Percentiles rank a stretch among this genome's conserved stretches.
These are phyloP conservation scores for Phrynocephalus guinanensis DNA, from an alignment of 2,797 vertebrate species.

Conservation along the genomic window DNA sequence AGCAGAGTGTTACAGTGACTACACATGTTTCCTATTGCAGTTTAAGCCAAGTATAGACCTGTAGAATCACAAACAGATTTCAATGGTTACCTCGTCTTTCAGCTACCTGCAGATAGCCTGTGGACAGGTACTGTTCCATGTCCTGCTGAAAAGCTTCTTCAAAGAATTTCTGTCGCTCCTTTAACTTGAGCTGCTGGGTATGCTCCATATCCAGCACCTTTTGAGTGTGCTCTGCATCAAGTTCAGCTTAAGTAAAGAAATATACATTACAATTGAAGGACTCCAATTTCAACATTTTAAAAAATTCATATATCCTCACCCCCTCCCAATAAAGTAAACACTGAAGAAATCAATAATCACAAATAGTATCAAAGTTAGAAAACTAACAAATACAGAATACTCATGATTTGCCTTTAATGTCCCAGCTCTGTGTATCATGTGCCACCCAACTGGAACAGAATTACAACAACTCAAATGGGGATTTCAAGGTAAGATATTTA, in stretches of 20 bases:
- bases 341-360: neutral
- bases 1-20: neutral
- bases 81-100: constrained; percentile 89
- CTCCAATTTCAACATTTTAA: neutral
- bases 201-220: constrained; percentile 89
- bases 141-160: constrained; percentile 99
- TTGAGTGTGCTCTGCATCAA: constrained; percentile 88
- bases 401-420: constrained; percentile 31
- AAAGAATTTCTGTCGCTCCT: constrained; percentile 96
- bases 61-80: neutral
- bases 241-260: constrained; percentile 82
- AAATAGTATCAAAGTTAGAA: neutral
- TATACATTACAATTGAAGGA: neutral
- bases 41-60: neutral
- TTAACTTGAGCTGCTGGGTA: constrained; percentile 91
- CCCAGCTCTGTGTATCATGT: neutral
- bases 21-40: neutral
- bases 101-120: constrained; percentile 93
- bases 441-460: no score
- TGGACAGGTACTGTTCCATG: constrained; percentile 97
- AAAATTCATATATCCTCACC: neutral
- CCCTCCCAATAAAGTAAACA: neutral
- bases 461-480: no score
- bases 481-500: no score
- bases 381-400: constrained; percentile 15